These are phyloP conservation scores for Uropsilus gracilis DNA, from an alignment of 2,113 vertebrate genomes.

Conservation along the genomic window DNA sequence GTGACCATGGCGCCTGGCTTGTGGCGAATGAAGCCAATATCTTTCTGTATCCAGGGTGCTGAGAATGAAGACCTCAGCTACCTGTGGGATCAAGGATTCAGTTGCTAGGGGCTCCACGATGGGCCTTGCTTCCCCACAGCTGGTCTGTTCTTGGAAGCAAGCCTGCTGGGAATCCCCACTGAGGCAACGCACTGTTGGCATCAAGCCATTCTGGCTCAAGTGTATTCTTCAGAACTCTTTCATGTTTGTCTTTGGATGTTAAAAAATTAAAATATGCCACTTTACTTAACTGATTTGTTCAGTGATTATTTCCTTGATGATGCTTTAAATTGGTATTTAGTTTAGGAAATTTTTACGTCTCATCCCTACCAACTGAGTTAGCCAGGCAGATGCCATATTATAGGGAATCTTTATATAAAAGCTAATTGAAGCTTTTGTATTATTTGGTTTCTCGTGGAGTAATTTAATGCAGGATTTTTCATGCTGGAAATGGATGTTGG, in stretches of 20 bases:
- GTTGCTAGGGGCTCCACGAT: slow-evolving; percentile 94
- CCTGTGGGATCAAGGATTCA: slow-evolving; percentile 93
- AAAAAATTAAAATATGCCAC: neutral
- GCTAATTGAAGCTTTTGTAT: slow-evolving; percentile 22
- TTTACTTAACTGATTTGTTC: slow-evolving; percentile 48
- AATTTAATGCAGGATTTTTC: slow-evolving; percentile 30
- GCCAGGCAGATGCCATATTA: no score
- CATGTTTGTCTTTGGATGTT: neutral
- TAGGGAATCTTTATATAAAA: slow-evolving; percentile 9
- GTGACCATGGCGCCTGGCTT: slow-evolving; percentile 17
- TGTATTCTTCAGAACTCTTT: neutral
- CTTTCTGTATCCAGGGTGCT: slow-evolving; percentile 99
- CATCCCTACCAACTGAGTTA: no score
- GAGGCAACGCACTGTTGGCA: slow-evolving; percentile 98
- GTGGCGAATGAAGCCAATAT: slow-evolving; percentile 81
- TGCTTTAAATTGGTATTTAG: slow-evolving; percentile 36
- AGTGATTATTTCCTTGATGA: slow-evolving; percentile 22
- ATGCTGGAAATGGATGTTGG: slow-evolving; percentile 47
- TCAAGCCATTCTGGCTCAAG: slow-evolving; percentile 92
- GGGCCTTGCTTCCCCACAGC: slow-evolving; percentile 96
- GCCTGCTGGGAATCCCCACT: slow-evolving; percentile 97
- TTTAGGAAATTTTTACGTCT: slow-evolving; percentile 34
- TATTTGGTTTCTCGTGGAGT: slow-evolving; percentile 41
- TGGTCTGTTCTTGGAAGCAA: slow-evolving; percentile 98
- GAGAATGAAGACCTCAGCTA: slow-evolving; percentile 95